Percentiles rank a stretch among this genome's conserved stretches.
Evolutionary conservation across 2,888 invertebrate genomes (phyloP).

Genomic region (Rhynchonema sp.): DNA sequence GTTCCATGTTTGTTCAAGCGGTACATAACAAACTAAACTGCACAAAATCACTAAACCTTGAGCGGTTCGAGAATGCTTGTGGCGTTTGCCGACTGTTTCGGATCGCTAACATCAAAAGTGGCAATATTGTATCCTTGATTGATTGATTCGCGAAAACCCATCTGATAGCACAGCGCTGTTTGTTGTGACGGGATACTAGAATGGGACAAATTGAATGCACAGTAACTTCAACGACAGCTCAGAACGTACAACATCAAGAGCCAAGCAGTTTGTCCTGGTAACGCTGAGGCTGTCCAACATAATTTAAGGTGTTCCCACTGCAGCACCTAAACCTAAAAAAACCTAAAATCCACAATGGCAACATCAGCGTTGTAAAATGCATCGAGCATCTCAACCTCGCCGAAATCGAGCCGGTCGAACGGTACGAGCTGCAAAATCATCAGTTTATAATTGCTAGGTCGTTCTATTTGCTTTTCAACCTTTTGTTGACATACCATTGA

Average conservation of each 20-base stretch:
- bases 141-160: constrained; percentile 78
- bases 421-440: constrained; percentile 20
- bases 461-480: no score
- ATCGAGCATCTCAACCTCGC: constrained; percentile 79
- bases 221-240: no score
- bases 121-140: constrained; percentile 21
- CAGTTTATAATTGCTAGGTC: no score
- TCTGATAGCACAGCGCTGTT: constrained; percentile 77
- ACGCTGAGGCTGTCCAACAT: no score
- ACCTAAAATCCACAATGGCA: constrained; percentile 69
- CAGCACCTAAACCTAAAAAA: no score
- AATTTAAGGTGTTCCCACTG: no score
- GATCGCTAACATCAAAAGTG: constrained; percentile 13
- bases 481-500: no score
- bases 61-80: constrained; percentile 18
- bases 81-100: constrained; percentile 10
- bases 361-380: constrained; percentile 96
- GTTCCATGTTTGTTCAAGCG: background rate
- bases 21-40: background rate
- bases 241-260: no score
- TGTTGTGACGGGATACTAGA: constrained; percentile 71
- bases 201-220: no score
- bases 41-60: constrained; percentile 12
- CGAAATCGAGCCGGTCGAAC: constrained; percentile 94
- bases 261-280: no score